A percentile compares a stretch with the other conserved stretches of the same genome.
These are phyloP conservation scores for Kryptolebias ocellatus DNA, from an alignment of 2,797 vertebrate species.

Conservation along the genomic window DNA sequence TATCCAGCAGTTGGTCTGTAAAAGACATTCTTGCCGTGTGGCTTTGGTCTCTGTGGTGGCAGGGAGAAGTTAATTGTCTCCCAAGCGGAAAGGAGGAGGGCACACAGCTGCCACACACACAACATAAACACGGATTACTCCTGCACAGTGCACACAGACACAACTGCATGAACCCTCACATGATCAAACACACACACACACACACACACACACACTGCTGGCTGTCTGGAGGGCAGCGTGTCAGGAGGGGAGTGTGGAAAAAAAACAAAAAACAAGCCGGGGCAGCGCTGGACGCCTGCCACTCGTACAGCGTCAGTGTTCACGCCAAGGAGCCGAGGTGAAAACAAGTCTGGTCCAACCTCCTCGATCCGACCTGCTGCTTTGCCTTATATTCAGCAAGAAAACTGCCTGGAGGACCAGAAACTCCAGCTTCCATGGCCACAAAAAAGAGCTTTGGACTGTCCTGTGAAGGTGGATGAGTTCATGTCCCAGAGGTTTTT, in stretches of 20 bases:
- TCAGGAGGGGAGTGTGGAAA: conserved; percentile 63
- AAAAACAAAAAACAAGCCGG: conserved; percentile 40
- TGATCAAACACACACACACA: conserved; percentile 54
- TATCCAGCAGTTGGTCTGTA: conserved; percentile 53
- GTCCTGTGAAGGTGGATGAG: not conserved
- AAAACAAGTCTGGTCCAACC: conserved; percentile 63
- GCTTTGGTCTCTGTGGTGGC: conserved; percentile 82
- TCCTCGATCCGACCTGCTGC: conserved; percentile 52
- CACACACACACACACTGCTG: conserved; percentile 65
- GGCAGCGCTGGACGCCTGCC: conserved; percentile 70
- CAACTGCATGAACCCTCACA: conserved; percentile 39
- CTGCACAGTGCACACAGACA: conserved; percentile 32
- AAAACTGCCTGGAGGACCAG: conserved; percentile 25
- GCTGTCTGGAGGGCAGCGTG: conserved; percentile 79
- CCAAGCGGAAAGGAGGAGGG: conserved; percentile 56
- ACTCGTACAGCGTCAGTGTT: conserved; percentile 55
- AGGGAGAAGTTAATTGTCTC: conserved; percentile 64
- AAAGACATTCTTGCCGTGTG: conserved; percentile 83
- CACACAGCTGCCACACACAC: conserved; percentile 69
- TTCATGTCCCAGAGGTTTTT: too few relatives aligned
- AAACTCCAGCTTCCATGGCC: conserved; percentile 25
- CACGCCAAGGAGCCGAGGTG: conserved; percentile 65
- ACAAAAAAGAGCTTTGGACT: conserved; percentile 12
- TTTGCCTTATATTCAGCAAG: conserved; percentile 35
- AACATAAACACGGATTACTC: conserved; percentile 39